These are phyloP conservation scores for Nemapogon koenigi DNA, from an alignment of 2,888 invertebrate genomes.

Conservation along the genomic window DNA sequence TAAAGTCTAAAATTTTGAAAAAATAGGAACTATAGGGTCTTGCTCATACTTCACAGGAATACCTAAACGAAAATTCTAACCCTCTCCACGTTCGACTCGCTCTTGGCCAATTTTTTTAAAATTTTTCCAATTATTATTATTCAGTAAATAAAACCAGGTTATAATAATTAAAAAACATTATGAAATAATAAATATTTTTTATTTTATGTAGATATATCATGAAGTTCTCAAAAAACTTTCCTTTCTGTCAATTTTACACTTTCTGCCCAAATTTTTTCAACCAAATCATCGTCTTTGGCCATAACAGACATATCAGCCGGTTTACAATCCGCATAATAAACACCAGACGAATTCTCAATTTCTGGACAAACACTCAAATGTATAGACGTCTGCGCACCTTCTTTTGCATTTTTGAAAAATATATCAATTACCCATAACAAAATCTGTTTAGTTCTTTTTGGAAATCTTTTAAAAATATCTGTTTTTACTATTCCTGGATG, in stretches of 20 bases:
- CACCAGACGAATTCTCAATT: conserved; percentile 70
- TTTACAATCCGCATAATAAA: conserved; percentile 80
- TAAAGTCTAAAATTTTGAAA: no score
- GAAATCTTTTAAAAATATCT: conserved; percentile 73
- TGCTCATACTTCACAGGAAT: no score
- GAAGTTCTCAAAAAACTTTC: no score
- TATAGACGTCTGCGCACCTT: conserved; percentile 82
- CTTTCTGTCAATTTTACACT: conserved; percentile 24
- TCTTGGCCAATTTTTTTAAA: no score
- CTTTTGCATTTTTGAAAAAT: conserved; percentile 71
- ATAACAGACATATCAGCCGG: conserved; percentile 55
- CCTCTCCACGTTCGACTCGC: no score
- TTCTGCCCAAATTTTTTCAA: conserved; percentile 78
- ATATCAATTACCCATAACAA: conserved; percentile 60
- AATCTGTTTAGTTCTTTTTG: conserved; percentile 40
- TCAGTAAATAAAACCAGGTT: no score
- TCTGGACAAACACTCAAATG: conserved; percentile 77
- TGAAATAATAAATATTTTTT: no score
- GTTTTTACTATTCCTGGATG: conserved; percentile 86
- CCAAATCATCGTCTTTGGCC: conserved; percentile 69
- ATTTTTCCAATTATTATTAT: no score
- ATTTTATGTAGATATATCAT: no score
- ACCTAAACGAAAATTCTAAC: no score
- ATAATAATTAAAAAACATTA: no score
- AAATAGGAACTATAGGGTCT: no score